Percentiles rank a stretch among this genome's conserved stretches.
Conservation (phyloP, 2,113 vertebrate species). For the Lichenostomus cassidix region DNA sequence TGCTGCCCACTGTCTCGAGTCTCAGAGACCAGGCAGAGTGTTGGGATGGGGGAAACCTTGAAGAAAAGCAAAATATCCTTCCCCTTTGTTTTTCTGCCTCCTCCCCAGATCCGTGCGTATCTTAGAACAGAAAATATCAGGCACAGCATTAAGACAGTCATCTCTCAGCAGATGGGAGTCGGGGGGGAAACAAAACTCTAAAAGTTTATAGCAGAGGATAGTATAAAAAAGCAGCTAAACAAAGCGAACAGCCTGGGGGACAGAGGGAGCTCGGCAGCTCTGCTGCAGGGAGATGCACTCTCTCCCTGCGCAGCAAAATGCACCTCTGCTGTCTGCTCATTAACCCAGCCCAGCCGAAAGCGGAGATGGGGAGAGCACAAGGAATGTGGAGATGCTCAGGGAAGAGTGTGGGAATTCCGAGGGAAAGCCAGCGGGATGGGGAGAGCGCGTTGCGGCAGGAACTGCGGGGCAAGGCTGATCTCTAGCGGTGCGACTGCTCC, state of each 20-base stretch:
- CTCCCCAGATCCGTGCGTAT: accelerated
- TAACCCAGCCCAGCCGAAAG: background rate
- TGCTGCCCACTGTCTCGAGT: background rate
- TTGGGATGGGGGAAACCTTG: background rate
- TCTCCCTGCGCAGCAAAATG: background rate
- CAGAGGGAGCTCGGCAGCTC: background rate
- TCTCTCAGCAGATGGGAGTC: background rate
- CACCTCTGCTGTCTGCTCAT: background rate
- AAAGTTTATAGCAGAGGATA: background rate
- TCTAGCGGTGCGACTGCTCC: constrained; percentile 75
- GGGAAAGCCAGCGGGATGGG: accelerated
- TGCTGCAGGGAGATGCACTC: background rate
- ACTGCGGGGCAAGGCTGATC: constrained; percentile 86
- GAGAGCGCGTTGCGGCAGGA: background rate
- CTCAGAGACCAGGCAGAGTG: accelerated
- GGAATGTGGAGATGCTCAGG: background rate
- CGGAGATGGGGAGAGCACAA: background rate
- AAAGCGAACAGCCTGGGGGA: background rate
- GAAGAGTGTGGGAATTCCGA: background rate
- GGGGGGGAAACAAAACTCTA: background rate
- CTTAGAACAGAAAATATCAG: background rate
- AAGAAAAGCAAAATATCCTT: background rate
- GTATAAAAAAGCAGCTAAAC: background rate
- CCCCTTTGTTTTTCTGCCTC: background rate
- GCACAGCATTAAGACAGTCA: background rate